phyloP scores from a whole-genome alignment of 2,888 invertebrate species.

The Ecliptopera silaceata region DNA sequence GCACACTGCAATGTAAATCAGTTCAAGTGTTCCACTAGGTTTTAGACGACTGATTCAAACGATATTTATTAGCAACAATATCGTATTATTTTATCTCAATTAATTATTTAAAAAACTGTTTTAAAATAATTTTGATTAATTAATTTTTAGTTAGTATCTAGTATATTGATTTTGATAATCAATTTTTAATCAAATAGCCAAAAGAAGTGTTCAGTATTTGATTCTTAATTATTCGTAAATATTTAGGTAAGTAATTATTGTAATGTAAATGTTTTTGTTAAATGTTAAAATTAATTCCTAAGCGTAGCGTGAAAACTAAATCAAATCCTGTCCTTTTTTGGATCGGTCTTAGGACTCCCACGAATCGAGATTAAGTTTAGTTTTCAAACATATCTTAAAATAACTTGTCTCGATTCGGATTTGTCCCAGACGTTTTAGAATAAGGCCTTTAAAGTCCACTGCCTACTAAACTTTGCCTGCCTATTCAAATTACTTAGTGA shows the following conservation, averaged over 20 bases:
- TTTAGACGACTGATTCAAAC: conserved; percentile 4
- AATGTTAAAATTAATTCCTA: conserved; percentile 24
- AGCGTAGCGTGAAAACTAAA: conserved; percentile 23
- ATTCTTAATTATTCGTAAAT: conserved; percentile 56
- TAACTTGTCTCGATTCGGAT: background rate
- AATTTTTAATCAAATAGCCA: conserved; percentile 48
- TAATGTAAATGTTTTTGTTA: conserved; percentile 24
- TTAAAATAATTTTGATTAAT: background rate
- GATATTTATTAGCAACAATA: conserved; percentile 1
- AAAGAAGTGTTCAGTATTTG: conserved; percentile 67
- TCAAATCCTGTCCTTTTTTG: conserved; percentile 20
- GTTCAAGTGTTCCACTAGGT: no score
- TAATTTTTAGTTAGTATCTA: conserved; percentile 9
- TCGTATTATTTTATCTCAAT: background rate
- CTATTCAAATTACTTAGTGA: no score
- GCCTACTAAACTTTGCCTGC: background rate
- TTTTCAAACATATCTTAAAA: background rate
- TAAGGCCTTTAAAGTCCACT: background rate
- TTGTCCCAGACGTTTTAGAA: background rate
- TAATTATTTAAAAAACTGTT: conserved; percentile 7
- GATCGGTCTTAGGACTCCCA: background rate
- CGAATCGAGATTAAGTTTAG: background rate
- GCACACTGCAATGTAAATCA: no score
- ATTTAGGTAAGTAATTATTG: conserved; percentile 24
- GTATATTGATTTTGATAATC: conserved; percentile 39